Evolutionary conservation across 2,797 vertebrate genomes (phyloP).

Genomic region (Manis javanica): DNA sequence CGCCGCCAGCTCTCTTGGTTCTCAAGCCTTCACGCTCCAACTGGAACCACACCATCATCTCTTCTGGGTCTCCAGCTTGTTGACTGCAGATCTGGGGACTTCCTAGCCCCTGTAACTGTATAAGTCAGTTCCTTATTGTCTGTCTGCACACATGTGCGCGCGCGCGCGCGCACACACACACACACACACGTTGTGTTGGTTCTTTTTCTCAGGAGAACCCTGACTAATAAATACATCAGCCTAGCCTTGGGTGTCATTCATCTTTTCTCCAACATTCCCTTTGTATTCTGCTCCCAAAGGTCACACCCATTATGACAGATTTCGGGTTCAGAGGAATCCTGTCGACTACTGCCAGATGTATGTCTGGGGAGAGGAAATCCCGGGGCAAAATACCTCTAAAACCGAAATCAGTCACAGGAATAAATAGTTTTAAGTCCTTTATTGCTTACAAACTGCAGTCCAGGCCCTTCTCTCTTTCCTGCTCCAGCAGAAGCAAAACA

Average conservation of each 20-base stretch:
- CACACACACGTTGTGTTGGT: not conserved
- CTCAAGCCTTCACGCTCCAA: not conserved
- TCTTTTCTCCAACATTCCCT: not conserved
- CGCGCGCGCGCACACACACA: too few species aligned
- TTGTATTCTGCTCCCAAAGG: not conserved
- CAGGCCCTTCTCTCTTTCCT: too few species aligned
- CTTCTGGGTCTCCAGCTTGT: not conserved
- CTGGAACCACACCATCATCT: not conserved
- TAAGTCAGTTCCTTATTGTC: not conserved
- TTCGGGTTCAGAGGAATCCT: too few species aligned
- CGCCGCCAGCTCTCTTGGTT: not conserved
- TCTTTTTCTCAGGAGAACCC: conserved; percentile 13
- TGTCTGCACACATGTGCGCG: not conserved
- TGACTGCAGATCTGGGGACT: not conserved
- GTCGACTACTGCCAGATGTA: too few species aligned
- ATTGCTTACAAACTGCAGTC: too few species aligned
- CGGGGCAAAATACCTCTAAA: too few species aligned
- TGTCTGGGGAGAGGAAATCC: too few species aligned
- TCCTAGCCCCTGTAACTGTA: not conserved
- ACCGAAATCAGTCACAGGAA: too few species aligned
- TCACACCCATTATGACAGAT: too few species aligned
- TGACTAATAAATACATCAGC: not conserved
- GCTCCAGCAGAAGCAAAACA: too few species aligned
- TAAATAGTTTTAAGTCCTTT: too few species aligned
- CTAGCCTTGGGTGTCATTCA: not conserved